phyloP scores from a whole-genome alignment of 2,797 vertebrate genomes.

The Cichlasoma orientale region DNA sequence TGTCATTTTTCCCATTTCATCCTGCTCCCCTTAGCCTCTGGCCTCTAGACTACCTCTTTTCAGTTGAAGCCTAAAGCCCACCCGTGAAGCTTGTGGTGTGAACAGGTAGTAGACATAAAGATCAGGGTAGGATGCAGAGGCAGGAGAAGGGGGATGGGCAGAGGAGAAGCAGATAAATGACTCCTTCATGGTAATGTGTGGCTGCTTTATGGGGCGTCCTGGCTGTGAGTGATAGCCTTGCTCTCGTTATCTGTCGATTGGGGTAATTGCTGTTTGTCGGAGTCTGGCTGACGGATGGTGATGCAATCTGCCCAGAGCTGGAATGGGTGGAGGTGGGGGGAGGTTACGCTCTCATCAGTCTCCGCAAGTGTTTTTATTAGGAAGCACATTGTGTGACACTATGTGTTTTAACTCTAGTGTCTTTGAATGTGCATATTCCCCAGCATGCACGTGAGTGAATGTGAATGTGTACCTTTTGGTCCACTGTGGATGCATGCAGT shows the following conservation, averaged over 20 bases:
- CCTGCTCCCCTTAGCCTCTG: background rate
- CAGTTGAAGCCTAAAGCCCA: conserved; percentile 1
- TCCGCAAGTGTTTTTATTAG: conserved; percentile 64
- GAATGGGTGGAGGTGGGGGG: conserved; percentile 18
- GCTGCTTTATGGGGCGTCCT: conserved; percentile 77
- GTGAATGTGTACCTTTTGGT: background rate
- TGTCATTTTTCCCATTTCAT: background rate
- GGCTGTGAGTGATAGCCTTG: conserved; percentile 77
- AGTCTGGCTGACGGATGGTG: conserved; percentile 77
- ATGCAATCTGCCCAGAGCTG: conserved; percentile 68
- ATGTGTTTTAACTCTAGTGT: conserved; percentile 39
- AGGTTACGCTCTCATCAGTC: conserved; percentile 54
- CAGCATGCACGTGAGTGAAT: background rate
- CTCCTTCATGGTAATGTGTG: conserved; percentile 71
- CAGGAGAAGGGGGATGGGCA: conserved; percentile 15
- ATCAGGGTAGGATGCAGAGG: conserved; percentile 32
- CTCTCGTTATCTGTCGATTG: conserved; percentile 83
- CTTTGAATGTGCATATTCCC: conserved; percentile 6
- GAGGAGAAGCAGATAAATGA: conserved; percentile 70
- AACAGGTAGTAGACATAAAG: conserved; percentile 52
- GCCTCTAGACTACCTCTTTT: background rate
- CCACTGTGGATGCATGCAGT: background rate
- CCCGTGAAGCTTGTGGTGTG: background rate
- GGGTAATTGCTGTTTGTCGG: conserved; percentile 84
- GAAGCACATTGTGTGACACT: conserved; percentile 33